Evolutionary conservation across 1,140 invertebrate genomes (phyloP), one percentile per base, ranked within the genome.

Genomic region (Protaetia brevitarsis): DNA sequence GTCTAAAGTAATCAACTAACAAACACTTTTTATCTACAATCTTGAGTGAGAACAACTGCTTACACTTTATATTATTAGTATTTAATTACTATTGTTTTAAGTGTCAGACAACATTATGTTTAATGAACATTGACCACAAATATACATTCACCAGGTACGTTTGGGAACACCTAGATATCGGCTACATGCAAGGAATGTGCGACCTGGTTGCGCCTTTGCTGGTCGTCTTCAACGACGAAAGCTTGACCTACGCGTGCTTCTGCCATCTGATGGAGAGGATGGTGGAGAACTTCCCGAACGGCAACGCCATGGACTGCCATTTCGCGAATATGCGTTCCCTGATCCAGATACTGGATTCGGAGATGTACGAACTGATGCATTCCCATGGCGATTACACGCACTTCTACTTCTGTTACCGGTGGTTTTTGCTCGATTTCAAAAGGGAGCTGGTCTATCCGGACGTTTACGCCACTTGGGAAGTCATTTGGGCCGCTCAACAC

Each of bases 381-480:
- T 88, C 92, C 66, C 92, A 96, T 79, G 94, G 94, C 7, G 96
- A 98, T 79, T 97, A 95, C 79, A 96, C 94, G 11, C 94, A 98
- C 79, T 96, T 97, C 79, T 98, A 97, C 79, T 98, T 98, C 81
- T 97, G 94, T 77, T 98, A 98, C 79, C 87, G 95, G 60, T 98
- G 96, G 96, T 88, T 88, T 78, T 76, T 88, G 61, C 79, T 88
- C n/a, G 86, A 88, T 75, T 88, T 88, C 73, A 88, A 88, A 73
- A 73, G 87, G 82, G 96, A 98, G 80, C 81, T 98, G 65, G 80
- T 94, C 6, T 97, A 97, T 76, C 89, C 95, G 70, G 94, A 97
- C 76, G 90, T 95, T 1, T 97, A 95, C 76, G 80, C 86, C n/a
- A 90, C 94, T 0, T 98, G 96, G 96, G 96, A 98, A 80, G 86